Conservation (phyloP, 2,888 invertebrate genomes). For the Agrochola lychnidis region DNA sequence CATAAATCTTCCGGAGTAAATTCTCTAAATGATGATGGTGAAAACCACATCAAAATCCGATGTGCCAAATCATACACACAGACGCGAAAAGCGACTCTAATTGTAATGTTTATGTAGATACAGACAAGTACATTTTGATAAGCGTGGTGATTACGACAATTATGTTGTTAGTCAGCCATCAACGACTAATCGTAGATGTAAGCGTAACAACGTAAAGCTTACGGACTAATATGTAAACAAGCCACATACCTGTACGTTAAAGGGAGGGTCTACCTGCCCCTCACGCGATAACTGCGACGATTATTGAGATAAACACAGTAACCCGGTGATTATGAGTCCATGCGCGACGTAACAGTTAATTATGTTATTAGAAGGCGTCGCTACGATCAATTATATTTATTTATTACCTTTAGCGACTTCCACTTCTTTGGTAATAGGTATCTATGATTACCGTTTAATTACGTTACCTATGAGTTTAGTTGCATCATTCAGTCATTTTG, state of each 20-base stretch:
- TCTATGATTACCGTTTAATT: background rate
- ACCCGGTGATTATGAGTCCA: background rate
- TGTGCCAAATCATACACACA: no score
- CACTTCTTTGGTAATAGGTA: background rate
- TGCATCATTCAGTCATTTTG: background rate
- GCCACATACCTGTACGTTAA: background rate
- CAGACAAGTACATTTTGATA: background rate
- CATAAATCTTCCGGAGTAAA: no score
- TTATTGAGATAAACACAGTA: slow-evolving; percentile 15
- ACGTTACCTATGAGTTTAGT: background rate
- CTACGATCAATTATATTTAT: slow-evolving; percentile 1
- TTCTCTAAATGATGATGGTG: no score
- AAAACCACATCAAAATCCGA: no score
- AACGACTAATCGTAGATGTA: background rate
- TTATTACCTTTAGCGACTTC: background rate
- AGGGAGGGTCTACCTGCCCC: no score
- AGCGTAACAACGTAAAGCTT: background rate
- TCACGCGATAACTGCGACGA: background rate
- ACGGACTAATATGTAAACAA: background rate
- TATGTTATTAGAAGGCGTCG: slow-evolving; percentile 12
- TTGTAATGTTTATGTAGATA: no score
- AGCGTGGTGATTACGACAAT: no score
- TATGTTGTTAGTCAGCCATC: background rate
- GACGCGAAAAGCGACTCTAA: no score
- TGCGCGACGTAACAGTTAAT: background rate